These are phyloP conservation scores for Brevimyrus niger DNA, from an alignment of 2,113 vertebrate species.

Conservation along the genomic window DNA sequence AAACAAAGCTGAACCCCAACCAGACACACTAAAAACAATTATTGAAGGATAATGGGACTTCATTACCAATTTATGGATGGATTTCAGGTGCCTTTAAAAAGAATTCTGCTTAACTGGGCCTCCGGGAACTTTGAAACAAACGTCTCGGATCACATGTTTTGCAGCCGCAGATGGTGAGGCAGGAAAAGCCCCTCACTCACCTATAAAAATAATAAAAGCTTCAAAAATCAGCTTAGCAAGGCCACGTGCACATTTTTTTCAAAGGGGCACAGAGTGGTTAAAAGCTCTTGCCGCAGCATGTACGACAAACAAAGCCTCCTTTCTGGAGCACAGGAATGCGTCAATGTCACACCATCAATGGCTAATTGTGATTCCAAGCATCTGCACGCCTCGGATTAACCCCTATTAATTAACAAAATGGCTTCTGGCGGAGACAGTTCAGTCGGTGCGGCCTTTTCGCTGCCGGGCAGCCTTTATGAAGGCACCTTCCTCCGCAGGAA, in stretches of 20 bases:
- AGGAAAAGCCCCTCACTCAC: not conserved
- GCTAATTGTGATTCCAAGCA: not conserved
- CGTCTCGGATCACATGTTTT: not conserved
- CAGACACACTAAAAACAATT: not conserved
- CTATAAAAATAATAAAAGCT: not conserved
- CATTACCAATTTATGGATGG: not conserved
- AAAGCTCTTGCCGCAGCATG: not conserved
- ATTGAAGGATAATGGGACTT: not conserved
- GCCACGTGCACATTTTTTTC: not conserved
- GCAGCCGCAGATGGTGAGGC: not conserved
- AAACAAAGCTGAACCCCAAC: not conserved
- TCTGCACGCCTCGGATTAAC: conserved; percentile 3
- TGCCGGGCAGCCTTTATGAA: conserved; percentile 22
- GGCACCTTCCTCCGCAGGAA: conserved; percentile 30
- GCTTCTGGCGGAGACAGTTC: not conserved
- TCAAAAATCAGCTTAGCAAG: not conserved
- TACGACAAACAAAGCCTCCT: not conserved
- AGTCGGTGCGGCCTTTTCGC: not conserved
- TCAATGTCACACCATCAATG: not conserved
- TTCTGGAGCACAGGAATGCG: not conserved
- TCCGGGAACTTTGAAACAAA: not conserved
- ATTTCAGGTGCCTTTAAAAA: not conserved
- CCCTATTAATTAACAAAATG: conserved; percentile 33
- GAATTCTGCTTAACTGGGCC: not conserved
- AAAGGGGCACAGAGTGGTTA: not conserved